Evolutionary conservation across 1,140 invertebrate genomes (phyloP), one percentile per base, ranked within the genome.

Genomic region (Amphibalanus amphitrite): DNA sequence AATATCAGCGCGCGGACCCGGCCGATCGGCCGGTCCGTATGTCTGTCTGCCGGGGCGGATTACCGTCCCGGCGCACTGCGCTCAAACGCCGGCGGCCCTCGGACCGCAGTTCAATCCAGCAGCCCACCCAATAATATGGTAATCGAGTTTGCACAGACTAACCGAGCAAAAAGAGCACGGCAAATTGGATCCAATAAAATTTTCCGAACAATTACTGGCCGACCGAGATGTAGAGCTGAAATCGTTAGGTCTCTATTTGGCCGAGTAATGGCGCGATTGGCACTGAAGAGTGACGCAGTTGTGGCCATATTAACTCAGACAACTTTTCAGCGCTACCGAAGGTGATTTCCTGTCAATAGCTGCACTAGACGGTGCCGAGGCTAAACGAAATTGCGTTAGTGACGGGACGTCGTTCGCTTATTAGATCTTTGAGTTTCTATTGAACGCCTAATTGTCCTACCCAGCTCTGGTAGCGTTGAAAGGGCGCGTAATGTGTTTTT

Each of bases 141-240:
- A 59, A 59, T 59, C 20, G 47, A 20, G 47, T 59, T 59, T 59
- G 47, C 47, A 59, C 47, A 59, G 47, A 59, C 47, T 59, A 59
- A 59, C 47, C 47, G 47, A 59, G 47, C 47, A 59, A 59, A 59
- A 59, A 59, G 47, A 13, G 20, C 13, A 13, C 47, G 47, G 47
- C 47, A 59, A 59, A 59, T 59, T 59, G 47, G 47, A 59, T 59
- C 47, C 47, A 59, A 59, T 59, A 59, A 40, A 71, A 38, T 72
- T 69, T 33, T 59, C 30, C 67, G 40, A 30, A 33, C 59, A 65
- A 72, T 70, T 64, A 33, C 64, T 40, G 69, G 64, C 17, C 17
- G 47, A 20, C 47, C 23, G 47, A 59, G 47, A 17, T 59, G 13
- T 23, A 3, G 47, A 59, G 47, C 13, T 23, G 47, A 59, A 59